Conservation (phyloP, 2,113 vertebrate species). For the Eidolon helvum region DNA sequence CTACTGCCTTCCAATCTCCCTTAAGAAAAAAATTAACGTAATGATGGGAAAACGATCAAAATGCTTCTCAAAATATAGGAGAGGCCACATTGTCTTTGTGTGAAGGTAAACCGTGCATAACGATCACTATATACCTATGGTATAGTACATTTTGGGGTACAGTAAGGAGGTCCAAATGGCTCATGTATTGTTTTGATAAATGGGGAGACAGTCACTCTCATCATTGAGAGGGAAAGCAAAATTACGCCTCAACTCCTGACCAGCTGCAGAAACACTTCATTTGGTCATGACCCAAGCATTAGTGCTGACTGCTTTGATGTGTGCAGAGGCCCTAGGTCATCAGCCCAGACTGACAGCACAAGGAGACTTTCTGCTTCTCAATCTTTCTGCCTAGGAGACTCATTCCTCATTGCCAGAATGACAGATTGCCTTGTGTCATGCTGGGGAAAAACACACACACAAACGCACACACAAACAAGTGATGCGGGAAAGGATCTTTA, state of each 20-base stretch:
- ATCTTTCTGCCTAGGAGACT: neutral
- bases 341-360: constrained; percentile 11
- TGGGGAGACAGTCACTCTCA: neutral
- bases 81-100: neutral
- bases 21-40: neutral
- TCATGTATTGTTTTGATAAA: neutral
- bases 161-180: neutral
- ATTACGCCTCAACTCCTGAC: neutral
- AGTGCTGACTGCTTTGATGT: neutral
- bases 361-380: constrained; percentile 39
- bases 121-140: neutral
- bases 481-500: neutral
- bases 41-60: neutral
- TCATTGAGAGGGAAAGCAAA: neutral
- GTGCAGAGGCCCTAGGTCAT: neutral
- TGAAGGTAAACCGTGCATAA: neutral
- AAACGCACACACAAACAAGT: neutral
- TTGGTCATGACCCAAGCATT: neutral
- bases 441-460: neutral
- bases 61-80: neutral
- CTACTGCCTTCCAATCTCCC: neutral
- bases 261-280: neutral
- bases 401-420: constrained; percentile 62
- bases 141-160: neutral
- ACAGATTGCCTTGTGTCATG: constrained; percentile 31